A percentile compares a stretch with the other conserved stretches of the same genome.
These are phyloP conservation scores for Dasyprocta punctata DNA, from an alignment of 2,113 vertebrate genomes.

Conservation along the genomic window DNA sequence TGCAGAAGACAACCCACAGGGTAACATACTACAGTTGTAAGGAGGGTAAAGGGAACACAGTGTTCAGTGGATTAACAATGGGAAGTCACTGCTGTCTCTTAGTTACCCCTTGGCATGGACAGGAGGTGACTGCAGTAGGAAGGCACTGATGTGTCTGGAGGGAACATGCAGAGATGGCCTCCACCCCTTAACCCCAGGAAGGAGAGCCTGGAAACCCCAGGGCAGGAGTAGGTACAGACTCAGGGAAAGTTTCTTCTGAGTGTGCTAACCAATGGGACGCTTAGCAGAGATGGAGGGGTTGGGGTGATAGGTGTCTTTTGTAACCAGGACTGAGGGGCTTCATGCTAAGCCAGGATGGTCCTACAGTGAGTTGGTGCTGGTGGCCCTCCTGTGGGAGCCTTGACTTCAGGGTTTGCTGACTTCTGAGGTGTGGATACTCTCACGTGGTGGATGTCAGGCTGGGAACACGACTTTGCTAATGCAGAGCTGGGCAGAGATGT, in stretches of 20 bases:
- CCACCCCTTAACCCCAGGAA: fast-evolving
- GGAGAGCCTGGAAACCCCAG: not conserved
- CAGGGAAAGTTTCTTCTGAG: not conserved
- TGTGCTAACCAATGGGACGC: not conserved
- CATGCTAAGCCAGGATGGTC: not conserved
- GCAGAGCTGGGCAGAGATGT: not conserved
- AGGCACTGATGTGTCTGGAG: not conserved
- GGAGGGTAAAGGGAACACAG: not conserved
- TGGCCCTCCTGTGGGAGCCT: not conserved
- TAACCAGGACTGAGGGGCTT: not conserved
- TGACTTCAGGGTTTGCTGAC: not conserved
- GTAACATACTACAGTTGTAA: fast-evolving
- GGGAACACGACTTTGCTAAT: not conserved
- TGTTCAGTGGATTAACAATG: not conserved
- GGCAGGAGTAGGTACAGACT: no score
- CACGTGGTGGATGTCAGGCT: not conserved
- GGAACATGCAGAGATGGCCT: not conserved
- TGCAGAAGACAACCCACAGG: fast-evolving
- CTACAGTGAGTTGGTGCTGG: not conserved
- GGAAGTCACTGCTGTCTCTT: not conserved
- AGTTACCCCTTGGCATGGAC: not conserved
- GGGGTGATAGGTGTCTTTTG: fast-evolving
- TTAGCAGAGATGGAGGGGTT: not conserved
- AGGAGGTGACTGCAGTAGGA: not conserved
- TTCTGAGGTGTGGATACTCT: not conserved